Base-by-base conservation (phyloP, 2,113 vertebrate genomes). In the Sebastes fasciatus region DNA sequence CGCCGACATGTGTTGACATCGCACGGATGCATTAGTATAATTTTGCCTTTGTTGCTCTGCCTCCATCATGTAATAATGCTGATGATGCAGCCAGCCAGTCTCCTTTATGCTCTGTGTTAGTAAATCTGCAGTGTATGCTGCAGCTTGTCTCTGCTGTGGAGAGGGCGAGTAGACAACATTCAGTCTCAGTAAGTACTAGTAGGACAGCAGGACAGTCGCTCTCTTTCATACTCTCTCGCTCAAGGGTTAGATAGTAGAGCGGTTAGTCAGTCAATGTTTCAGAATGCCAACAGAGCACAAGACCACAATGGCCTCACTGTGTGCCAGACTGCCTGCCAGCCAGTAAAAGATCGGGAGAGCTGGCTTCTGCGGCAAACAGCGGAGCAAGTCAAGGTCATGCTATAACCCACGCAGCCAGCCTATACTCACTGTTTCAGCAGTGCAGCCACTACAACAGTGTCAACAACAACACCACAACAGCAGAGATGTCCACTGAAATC, bases 251-350 rank as follows among this genome's bases (percentile, higher is more conserved):
- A 86, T 48, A 71, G 62, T 48, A 51, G 65, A 86, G 68, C 51
- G 48, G 49, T 68, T 63, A 62, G 57, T 80, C 54, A 77, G 62
- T 74, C 43, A 77, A 60, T 79, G 67, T 78, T 64, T 83, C 62
- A 80, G 42, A 76, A 75, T 42, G 71, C 62, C 72, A 75, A 51
- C 43, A 26, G 77, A 67, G 57, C 61, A 79, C 17, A 48, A 40
- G 61, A 77, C 65, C 57, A 91, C 82, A 91, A 90, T 58, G 62
- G 58, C 7, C 62, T 67, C 82, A 74, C 68, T 89, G 83, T 90
- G 77, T 54, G 77, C 46, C 66, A 58, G 66, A 11, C 62, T 11
- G 73, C 46, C 67, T n/a, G 55, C 71, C 21, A 12, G 10, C 13
- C 57, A 42, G 55, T 14, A 55, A 16, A 48, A 74, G 65, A 74